Base-by-base conservation (phyloP, 2,113 vertebrate genomes). In the Leuciscus idus region DNA sequence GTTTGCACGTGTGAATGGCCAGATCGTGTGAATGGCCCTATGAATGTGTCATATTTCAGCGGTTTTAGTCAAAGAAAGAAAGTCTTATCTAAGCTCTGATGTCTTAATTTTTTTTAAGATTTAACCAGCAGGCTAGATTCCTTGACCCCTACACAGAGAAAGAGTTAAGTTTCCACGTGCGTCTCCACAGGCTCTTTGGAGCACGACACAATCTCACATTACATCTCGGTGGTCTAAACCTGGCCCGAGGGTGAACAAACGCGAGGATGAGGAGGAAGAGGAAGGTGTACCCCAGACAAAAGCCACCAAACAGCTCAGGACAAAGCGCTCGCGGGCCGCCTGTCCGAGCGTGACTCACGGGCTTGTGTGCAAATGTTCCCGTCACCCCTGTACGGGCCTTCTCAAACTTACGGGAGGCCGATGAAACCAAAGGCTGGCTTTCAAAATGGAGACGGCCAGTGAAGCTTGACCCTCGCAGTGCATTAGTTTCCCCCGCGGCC, bases 161-260 rank as follows among this genome's bases (percentile, higher is more conserved):
- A 77, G 52, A 86, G 83, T 88, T 85, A 57, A 43, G 28, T 89
- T 92, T 89, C 88, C 61, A 81, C 23, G 28, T 86, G 78, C 85
- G 70, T 46, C 82, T 87, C 81, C 72, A 68, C 64, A 59, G 73
- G 70, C 70, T 81, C 80, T 66, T 72, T 74, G 84, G 86, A 83
- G 59, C 84, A 80, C 50, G 48, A 73, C 81, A 76, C 52, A 21
- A 80, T 83, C 68, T 92, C 90, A 75, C 12, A 12, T 92, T 92
- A 91, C 91, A 89, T 85, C 91, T 17, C 83, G 86, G 88, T 90
- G 91, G 91, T 92, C 86, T 83, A 72, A 87, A 83, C 50, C 78
- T 46, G 64, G 77, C 79, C 46, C 28, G 70, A 13, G 43, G 55
- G 57, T 85, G 75, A 84, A 61, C 30, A 46, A 77, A 57, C 62